A percentile compares a stretch with the other conserved stretches of the same genome.
phyloP scores from a whole-genome alignment of 2,113 vertebrate species.

The Cynocephalus volans region DNA sequence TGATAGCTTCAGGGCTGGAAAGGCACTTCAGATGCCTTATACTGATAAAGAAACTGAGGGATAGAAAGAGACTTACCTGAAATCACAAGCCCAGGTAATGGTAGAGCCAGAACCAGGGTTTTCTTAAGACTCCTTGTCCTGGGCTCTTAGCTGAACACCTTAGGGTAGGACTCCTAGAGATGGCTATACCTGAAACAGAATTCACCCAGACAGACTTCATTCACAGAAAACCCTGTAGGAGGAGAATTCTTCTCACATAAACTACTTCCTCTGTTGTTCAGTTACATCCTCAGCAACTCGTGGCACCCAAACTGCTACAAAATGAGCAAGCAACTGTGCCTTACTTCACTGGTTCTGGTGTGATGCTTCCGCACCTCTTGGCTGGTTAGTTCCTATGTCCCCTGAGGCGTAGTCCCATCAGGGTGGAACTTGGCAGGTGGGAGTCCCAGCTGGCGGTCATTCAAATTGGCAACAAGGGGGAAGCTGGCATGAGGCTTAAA shows the following conservation, averaged over 20 bases:
- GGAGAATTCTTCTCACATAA: neutral
- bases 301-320: neutral
- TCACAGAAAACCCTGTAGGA: neutral
- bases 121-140: neutral
- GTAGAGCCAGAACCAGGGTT: neutral
- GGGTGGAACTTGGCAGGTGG: constrained; percentile 64
- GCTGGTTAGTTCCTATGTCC: neutral
- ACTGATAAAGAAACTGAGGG: neutral
- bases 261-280: neutral
- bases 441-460: constrained; percentile 32
- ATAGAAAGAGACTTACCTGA: constrained; percentile 19
- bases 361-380: neutral
- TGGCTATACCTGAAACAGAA: neutral
- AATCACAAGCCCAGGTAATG: constrained; percentile 9
- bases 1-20: neutral
- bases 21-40: neutral
- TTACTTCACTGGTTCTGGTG: neutral
- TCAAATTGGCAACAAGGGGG: constrained; percentile 69
- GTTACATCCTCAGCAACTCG: neutral
- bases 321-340: neutral
- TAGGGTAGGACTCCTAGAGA: neutral
- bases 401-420: constrained; percentile 17
- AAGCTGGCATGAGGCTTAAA: constrained; percentile 75
- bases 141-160: neutral
- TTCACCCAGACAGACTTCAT: neutral